Percentiles rank a stretch among this genome's conserved stretches.
Evolutionary conservation across 2,888 invertebrate species (phyloP).

Genomic region (Tetanocera ferruginea): DNA sequence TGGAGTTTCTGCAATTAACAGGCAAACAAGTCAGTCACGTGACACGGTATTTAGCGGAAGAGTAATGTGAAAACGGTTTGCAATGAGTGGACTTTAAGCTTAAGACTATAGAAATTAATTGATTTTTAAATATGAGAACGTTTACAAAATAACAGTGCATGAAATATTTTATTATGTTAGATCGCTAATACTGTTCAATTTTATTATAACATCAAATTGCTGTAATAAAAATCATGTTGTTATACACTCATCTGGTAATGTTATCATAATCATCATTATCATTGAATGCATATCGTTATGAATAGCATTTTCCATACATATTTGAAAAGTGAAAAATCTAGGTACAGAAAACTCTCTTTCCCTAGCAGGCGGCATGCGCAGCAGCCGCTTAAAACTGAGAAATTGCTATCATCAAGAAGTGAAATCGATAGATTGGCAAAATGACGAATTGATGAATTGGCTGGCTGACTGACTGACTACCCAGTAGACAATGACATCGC

Average conservation of each 20-base stretch:
- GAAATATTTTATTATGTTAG: too few relatives aligned
- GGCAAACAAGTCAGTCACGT: not conserved
- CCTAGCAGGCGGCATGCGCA: not conserved
- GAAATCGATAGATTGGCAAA: slow-evolving; percentile 24
- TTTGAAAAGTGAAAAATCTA: slow-evolving; percentile 33
- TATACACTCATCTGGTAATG: not conserved
- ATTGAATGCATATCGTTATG: not conserved
- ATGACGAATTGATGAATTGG: slow-evolving; percentile 11
- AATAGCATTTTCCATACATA: not conserved
- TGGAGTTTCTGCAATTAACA: not conserved
- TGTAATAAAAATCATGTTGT: too few relatives aligned
- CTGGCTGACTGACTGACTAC: not conserved
- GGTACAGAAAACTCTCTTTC: not conserved
- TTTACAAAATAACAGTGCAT: too few relatives aligned
- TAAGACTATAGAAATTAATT: too few relatives aligned
- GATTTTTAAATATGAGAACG: too few relatives aligned
- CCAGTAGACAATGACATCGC: not conserved
- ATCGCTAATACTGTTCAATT: too few relatives aligned
- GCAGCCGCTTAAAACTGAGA: not conserved
- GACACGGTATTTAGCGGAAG: not conserved
- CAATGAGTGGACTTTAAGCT: too few relatives aligned
- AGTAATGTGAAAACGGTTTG: not conserved
- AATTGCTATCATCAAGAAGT: slow-evolving; percentile 29
- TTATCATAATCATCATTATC: not conserved
- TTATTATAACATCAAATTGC: too few relatives aligned